Percentiles rank a stretch among this genome's conserved stretches.
These are phyloP conservation scores for Cryptocephalus primarius DNA, from an alignment of 2,888 invertebrate species.

Conservation along the genomic window DNA sequence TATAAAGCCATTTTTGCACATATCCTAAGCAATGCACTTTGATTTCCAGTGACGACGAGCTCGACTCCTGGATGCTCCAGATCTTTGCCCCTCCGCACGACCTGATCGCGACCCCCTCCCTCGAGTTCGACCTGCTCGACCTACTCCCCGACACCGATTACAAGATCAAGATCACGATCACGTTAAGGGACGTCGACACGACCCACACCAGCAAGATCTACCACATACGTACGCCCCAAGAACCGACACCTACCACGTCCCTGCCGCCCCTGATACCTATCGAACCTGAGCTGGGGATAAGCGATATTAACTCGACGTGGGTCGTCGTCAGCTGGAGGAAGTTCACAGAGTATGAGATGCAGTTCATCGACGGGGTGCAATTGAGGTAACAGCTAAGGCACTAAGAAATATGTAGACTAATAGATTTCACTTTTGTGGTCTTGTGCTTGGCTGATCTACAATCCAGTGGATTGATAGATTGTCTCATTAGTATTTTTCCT, in stretches of 20 bases:
- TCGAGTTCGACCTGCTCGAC: constrained; percentile 72
- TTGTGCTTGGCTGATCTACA: too few relatives aligned
- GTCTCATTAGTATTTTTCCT: too few relatives aligned
- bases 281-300: constrained; percentile 61
- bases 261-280: constrained; percentile 52
- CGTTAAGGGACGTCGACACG: constrained; percentile 64
- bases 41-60: constrained; percentile 42
- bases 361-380: constrained; percentile 81
- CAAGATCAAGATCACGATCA: constrained; percentile 70
- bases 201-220: constrained; percentile 69
- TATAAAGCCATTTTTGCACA: too few relatives aligned
- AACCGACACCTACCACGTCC: constrained; percentile 35
- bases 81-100: constrained; percentile 81
- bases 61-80: constrained; percentile 70
- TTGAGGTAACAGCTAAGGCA: constrained; percentile 56
- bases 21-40: background rate
- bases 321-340: constrained; percentile 73
- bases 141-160: constrained; percentile 72
- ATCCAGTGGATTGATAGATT: too few relatives aligned
- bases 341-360: constrained; percentile 67
- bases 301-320: constrained; percentile 68
- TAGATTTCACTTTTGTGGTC: too few relatives aligned
- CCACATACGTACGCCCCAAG: constrained; percentile 58
- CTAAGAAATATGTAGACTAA: too few relatives aligned
- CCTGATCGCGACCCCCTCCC: constrained; percentile 70